These are phyloP conservation scores for Microplitis manilae DNA, from an alignment of 2,888 invertebrate species.

Conservation along the genomic window DNA sequence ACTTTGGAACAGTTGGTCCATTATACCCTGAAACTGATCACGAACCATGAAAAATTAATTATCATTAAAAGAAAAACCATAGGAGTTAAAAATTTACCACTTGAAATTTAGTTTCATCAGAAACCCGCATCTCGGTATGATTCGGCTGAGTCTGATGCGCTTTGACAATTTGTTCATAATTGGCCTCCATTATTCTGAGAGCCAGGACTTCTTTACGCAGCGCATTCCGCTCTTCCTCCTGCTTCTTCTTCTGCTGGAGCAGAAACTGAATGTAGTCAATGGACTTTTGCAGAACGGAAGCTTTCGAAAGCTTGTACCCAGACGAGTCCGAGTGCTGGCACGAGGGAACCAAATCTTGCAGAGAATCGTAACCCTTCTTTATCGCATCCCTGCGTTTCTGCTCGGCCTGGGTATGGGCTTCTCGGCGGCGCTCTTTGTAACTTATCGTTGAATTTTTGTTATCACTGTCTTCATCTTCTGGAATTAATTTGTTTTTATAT, in stretches of 20 bases:
- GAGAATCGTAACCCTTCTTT: slow-evolving; percentile 95
- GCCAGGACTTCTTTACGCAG: slow-evolving; percentile 94
- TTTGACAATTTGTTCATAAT: slow-evolving; percentile 96
- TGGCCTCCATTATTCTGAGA: slow-evolving; percentile 88
- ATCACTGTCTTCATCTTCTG: slow-evolving; percentile 79
- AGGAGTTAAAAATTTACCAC: slow-evolving; percentile 78
- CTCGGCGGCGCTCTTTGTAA: slow-evolving; percentile 93
- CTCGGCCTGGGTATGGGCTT: slow-evolving; percentile 97
- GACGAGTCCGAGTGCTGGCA: slow-evolving; percentile 94
- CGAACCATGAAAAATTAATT: background rate
- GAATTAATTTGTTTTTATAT: slow-evolving; percentile 14
- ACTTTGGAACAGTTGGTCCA: slow-evolving; percentile 93
- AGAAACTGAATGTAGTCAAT: slow-evolving; percentile 95
- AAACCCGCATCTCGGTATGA: slow-evolving; percentile 88
- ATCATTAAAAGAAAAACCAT: slow-evolving; percentile 18
- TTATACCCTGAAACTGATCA: slow-evolving; percentile 90
- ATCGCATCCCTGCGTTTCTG: slow-evolving; percentile 97
- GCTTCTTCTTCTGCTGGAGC: slow-evolving; percentile 91
- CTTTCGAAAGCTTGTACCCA: slow-evolving; percentile 96
- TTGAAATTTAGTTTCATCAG: slow-evolving; percentile 96
- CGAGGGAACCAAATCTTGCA: slow-evolving; percentile 93
- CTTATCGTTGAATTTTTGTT: slow-evolving; percentile 79
- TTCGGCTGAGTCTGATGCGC: slow-evolving; percentile 94
- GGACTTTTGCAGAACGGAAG: slow-evolving; percentile 93
- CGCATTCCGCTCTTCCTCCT: slow-evolving; percentile 94